Evolutionary conservation across 2,888 invertebrate genomes (phyloP).

Genomic region (Agrotis puta): DNA sequence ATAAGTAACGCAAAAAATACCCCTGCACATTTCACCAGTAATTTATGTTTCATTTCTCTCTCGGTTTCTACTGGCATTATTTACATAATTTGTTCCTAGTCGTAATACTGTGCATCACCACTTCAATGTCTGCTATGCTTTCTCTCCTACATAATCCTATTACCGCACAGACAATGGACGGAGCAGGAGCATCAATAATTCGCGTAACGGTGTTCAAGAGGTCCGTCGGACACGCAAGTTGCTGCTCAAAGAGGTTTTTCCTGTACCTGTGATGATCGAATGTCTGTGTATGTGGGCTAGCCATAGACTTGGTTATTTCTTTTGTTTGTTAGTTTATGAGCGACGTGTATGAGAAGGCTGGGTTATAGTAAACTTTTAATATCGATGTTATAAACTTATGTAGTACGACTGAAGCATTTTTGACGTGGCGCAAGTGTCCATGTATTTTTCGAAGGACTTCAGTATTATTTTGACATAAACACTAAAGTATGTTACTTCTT

Average conservation of each 20-base stretch:
- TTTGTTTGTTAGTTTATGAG: slow-evolving; percentile 6
- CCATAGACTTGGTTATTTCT: slow-evolving; percentile 1
- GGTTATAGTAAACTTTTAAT: too few species aligned
- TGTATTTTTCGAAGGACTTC: too few species aligned
- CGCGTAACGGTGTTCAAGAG: not conserved
- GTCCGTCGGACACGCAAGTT: not conserved
- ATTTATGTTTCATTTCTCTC: too few species aligned
- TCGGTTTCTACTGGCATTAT: too few species aligned
- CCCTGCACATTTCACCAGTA: too few species aligned
- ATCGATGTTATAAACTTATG: too few species aligned
- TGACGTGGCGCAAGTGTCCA: too few species aligned
- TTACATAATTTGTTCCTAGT: not conserved
- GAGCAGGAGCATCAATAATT: slow-evolving; percentile 33
- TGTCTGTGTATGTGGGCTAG: not conserved
- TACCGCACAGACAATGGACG: slow-evolving; percentile 1
- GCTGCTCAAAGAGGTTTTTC: slow-evolving; percentile 3
- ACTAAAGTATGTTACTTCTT: too few species aligned
- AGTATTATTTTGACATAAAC: too few species aligned
- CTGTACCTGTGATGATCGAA: slow-evolving; percentile 15
- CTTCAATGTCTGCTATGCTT: not conserved
- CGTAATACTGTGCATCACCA: not conserved
- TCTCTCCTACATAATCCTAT: slow-evolving; percentile 4
- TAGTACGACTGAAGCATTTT: too few species aligned
- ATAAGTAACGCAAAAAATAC: too few species aligned
- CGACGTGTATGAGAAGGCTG: not conserved